Conservation (phyloP, 2,888 invertebrate genomes). For the Metalampra italica region DNA sequence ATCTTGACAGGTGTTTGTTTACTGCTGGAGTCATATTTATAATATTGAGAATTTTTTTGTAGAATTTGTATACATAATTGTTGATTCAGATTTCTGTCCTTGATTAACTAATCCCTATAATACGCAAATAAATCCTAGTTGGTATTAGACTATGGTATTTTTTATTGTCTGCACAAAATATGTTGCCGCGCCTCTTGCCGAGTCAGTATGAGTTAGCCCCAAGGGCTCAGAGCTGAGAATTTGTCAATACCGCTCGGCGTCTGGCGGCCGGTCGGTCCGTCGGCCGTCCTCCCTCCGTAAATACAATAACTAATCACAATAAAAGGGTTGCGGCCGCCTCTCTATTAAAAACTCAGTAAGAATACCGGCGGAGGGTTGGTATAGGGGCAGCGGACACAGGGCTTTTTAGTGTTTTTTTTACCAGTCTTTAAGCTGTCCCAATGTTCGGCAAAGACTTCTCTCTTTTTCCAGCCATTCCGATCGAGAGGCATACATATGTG, state of each 20-base stretch:
- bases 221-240: neutral
- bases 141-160: too few species aligned
- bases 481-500: too few species aligned
- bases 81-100: too few species aligned
- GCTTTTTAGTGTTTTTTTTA: neutral
- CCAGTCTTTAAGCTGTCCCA: neutral
- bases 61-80: too few species aligned
- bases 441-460: too few species aligned
- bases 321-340: constrained; percentile 70
- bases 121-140: too few species aligned
- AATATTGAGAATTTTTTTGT: too few species aligned
- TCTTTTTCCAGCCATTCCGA: neutral
- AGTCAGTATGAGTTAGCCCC: neutral
- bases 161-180: too few species aligned
- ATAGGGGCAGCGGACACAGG: constrained; percentile 32
- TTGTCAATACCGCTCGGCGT: neutral
- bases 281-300: constrained; percentile 40
- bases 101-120: too few species aligned
- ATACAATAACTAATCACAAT: constrained; percentile 76
- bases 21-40: too few species aligned
- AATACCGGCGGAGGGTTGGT: constrained; percentile 53
- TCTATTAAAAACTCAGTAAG: constrained; percentile 75
- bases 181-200: too few species aligned
- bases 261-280: neutral
- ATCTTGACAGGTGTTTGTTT: too few species aligned